Evolutionary conservation across 2,113 vertebrate genomes (phyloP).

Genomic region (Cephalopholis sonnerati): DNA sequence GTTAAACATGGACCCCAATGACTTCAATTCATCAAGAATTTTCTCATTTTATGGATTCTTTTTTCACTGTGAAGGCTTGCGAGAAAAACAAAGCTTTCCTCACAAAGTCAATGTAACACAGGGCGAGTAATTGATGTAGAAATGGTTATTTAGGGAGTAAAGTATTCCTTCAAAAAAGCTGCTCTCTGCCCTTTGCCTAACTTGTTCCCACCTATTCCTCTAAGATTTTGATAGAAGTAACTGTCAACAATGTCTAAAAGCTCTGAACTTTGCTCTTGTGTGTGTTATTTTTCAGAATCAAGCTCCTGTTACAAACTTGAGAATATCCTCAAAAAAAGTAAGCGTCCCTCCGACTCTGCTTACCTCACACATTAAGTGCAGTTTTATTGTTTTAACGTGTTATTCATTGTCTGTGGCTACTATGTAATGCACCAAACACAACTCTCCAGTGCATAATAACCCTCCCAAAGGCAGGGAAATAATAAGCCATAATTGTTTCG

Average conservation of each 20-base stretch:
- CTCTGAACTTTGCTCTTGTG: slow-evolving; percentile 25
- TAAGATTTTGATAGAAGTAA: not conserved
- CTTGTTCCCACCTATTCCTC: not conserved
- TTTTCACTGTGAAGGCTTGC: too few species aligned
- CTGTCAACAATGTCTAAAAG: not conserved
- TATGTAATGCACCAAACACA: slow-evolving; percentile 24
- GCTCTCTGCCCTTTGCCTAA: not conserved
- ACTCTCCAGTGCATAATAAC: slow-evolving; percentile 28
- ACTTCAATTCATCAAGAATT: too few species aligned
- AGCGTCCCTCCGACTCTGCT: slow-evolving; percentile 36
- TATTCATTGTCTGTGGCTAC: slow-evolving; percentile 18
- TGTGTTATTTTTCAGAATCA: slow-evolving; percentile 86
- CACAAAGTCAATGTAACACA: too few species aligned
- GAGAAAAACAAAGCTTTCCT: too few species aligned
- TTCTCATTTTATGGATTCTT: too few species aligned
- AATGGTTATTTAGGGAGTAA: too few species aligned
- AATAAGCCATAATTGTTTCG: slow-evolving; percentile 56
- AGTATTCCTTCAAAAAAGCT: not conserved
- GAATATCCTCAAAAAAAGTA: slow-evolving; percentile 99
- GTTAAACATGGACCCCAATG: too few species aligned
- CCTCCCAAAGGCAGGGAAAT: slow-evolving; percentile 44
- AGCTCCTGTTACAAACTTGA: slow-evolving; percentile 93
- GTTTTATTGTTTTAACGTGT: slow-evolving; percentile 40
- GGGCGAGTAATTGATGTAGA: too few species aligned
- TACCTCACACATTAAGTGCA: not conserved